Base-by-base conservation (phyloP, 2,113 vertebrate genomes). In the Tachycineta bicolor region DNA sequence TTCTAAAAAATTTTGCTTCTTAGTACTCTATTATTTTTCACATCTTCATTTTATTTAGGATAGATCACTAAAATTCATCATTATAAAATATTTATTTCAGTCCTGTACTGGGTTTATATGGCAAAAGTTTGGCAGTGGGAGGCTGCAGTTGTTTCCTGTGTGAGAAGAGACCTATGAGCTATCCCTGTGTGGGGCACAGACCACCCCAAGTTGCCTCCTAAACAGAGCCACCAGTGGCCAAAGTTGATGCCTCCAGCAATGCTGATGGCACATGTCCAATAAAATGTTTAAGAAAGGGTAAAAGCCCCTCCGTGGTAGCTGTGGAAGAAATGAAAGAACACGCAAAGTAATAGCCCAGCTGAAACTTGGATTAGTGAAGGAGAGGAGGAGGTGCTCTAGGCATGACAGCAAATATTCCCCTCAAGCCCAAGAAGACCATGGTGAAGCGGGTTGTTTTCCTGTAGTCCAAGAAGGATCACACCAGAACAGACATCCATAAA, bases 291-390 rank as follows among this genome's bases (percentile, higher is more conserved):
- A 62, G 50, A 79, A 60, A 74, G 7, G 2, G 7, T 65, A 29
- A 65, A 83, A 63, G 49, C 0, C 1, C 2, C 14, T 52, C 4
- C 4, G 2, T 37, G 21, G 8, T 6, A 69, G 14, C 25, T 37
- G 12, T 56, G 26, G 7, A 31, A 56, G 16, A 67, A 67, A 29
- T 44, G 1, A 52, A 52, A 56, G 56, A 46, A 62, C 4, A 8
- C 47, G 37, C 73, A 19, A 19, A 37, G 34, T 37, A 78, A 74
- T 6, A 69, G 9, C 5, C 22, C 5, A 26, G 12, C 6, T 74
- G 43, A 78, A 82, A 69, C 10, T 17, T 1, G 2, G 15, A 14
- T 62, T 16, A 37, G 7, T 60, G 58, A 76, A 44, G 55, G 26
- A 68, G 18, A 14, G 12, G 5, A 71, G 9, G 20, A 68, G 8